A percentile compares a stretch with the other conserved stretches of the same genome.
These are phyloP conservation scores for Tympanoctomys barrerae DNA, from an alignment of 2,797 vertebrate species.

Conservation along the genomic window DNA sequence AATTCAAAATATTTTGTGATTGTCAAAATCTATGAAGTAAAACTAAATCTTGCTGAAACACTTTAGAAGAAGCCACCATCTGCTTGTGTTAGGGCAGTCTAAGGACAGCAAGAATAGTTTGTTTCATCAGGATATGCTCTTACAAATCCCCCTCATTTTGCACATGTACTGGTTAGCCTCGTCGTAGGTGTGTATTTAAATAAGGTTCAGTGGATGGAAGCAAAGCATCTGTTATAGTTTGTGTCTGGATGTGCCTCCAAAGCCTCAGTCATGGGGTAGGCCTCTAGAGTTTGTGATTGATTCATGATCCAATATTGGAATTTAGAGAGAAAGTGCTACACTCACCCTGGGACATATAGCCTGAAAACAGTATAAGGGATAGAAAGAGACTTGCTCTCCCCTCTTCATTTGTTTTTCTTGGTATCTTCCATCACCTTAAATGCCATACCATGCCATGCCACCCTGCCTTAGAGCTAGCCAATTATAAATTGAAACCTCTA, in stretches of 20 bases:
- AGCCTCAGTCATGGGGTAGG: no score
- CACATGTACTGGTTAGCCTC: background rate
- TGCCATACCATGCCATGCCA: background rate
- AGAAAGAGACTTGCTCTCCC: no score
- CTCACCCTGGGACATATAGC: no score
- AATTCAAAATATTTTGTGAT: constrained; percentile 38
- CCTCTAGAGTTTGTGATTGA: no score
- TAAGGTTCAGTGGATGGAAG: background rate
- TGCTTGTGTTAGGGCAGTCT: background rate
- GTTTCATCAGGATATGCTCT: background rate
- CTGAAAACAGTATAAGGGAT: no score
- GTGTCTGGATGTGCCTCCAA: no score
- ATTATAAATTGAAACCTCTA: background rate
- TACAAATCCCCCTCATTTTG: background rate
- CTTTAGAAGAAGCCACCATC: background rate
- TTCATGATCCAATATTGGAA: no score
- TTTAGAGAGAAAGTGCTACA: no score
- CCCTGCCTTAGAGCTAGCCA: background rate
- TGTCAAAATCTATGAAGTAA: constrained; percentile 5
- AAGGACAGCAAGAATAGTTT: background rate
- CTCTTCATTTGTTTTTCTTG: background rate
- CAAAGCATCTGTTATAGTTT: no score
- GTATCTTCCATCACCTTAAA: background rate
- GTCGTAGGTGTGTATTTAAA: background rate
- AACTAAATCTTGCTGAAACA: background rate